Evolutionary conservation across 2,113 vertebrate genomes (phyloP), one percentile per base, ranked within the genome.

Genomic region (Thunnus maccoyii): DNA sequence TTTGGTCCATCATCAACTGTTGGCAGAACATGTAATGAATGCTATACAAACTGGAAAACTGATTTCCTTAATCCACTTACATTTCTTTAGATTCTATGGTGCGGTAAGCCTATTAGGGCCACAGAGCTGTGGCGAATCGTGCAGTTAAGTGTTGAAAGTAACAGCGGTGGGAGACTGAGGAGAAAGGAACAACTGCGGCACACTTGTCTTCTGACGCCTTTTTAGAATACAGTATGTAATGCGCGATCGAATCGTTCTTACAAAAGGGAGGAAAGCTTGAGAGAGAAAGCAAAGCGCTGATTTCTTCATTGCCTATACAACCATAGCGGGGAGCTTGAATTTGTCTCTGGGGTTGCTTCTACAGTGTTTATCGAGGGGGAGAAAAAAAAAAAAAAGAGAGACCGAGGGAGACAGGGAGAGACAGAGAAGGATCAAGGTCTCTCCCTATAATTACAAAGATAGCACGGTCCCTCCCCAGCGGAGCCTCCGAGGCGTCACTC

Each of bases 391-490:
- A 22, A 22, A 22, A 22, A 22, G 27, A 4, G 70, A 78, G 61
- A 83, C 57, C 41, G 8, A 76, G 80, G 30, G 72, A 88, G 78
- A 76, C 72, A 63, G 73, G 89, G 61, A 64, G 65, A 85, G 86
- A 82, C 44, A 71, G 90, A 82, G 69, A 84, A 55, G 83, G 83
- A 75, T 89, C 86, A 81, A 86, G 88, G 88, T 88, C 71, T 88
- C 80, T 84, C 69, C 85, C 76, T 87, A 88, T 93, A 92, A 93
- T 93, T 93, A 92, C 90, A 92, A 89, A 93, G 91, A 93, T 93
- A 93, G 89, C 86, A 78, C 4, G 14, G 76, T 27, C 52, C 65
- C 80, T 89, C 84, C 80, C 84, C 79, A 30, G 76, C 3, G 85
- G 78, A 90, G 87, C 65, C 89, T 80, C 78, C 17, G 76, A 92